These are phyloP conservation scores for Strigamia maritima DNA, from an alignment of 2,888 invertebrate species.

Conservation along the genomic window DNA sequence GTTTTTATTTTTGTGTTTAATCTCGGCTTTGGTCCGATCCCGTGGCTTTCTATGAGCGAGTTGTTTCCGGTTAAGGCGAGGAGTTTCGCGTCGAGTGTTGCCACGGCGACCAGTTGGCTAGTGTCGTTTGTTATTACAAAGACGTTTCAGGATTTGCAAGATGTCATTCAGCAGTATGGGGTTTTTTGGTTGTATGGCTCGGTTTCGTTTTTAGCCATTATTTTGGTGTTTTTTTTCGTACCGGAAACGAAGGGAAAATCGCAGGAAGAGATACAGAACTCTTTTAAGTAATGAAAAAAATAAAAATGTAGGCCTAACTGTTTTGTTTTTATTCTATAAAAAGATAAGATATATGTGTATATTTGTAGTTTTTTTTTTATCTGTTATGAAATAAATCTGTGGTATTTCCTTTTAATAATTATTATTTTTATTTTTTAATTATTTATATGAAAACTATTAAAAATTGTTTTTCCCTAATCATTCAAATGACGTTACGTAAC, in stretches of 20 bases:
- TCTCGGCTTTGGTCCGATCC: slow-evolving; percentile 75
- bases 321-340: no score
- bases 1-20: slow-evolving; percentile 77
- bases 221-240: slow-evolving; percentile 71
- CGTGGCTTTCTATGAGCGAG: slow-evolving; percentile 77
- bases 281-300: not conserved
- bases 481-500: no score
- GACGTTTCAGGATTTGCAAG: slow-evolving; percentile 74
- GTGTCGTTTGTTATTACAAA: slow-evolving; percentile 77
- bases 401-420: no score
- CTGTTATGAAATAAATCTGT: no score
- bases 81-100: slow-evolving; percentile 71
- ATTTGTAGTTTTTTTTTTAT: no score
- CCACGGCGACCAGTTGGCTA: slow-evolving; percentile 72
- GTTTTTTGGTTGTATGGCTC: slow-evolving; percentile 75
- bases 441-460: no score
- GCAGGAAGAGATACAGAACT: slow-evolving; percentile 68
- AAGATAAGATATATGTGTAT: no score
- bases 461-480: no score
- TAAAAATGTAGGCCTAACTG: no score
- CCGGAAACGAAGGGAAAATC: slow-evolving; percentile 89
- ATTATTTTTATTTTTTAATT: no score
- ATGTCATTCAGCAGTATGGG: slow-evolving; percentile 61
- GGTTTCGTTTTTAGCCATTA: slow-evolving; percentile 64
- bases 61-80: slow-evolving; percentile 66